These are phyloP conservation scores for Ceyx margarethae DNA, from an alignment of 2,113 vertebrate genomes.

Conservation along the genomic window DNA sequence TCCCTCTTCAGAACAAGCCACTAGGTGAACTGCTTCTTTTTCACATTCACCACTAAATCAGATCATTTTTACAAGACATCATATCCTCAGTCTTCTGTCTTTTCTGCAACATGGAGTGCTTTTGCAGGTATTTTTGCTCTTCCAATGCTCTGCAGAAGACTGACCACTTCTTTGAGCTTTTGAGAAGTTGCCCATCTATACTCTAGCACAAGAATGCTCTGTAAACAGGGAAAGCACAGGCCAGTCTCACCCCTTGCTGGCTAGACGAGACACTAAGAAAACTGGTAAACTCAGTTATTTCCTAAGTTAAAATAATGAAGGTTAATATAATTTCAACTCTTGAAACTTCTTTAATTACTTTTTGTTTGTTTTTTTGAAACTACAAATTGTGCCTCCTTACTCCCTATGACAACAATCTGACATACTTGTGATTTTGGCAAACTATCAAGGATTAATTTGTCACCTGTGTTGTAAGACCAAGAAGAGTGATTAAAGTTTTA, in stretches of 20 bases:
- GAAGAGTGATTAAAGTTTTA: slow-evolving; percentile 21
- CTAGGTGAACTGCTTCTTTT: not conserved
- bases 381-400: not conserved
- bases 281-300: not conserved
- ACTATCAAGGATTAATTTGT: not conserved
- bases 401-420: not conserved
- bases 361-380: not conserved
- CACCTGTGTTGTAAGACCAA: not conserved
- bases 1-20: not conserved
- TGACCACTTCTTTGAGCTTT: not conserved
- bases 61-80: not conserved
- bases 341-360: not conserved
- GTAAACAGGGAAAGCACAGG: not conserved
- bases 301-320: not conserved
- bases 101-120: not conserved
- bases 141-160: not conserved
- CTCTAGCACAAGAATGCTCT: not conserved
- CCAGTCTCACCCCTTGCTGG: not conserved
- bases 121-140: not conserved
- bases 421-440: not conserved
- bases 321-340: not conserved
- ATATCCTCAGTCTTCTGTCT: not conserved
- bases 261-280: not conserved
- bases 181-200: not conserved
- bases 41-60: not conserved